Conservation (phyloP, 2,888 invertebrate species). For the Automeris io region DNA sequence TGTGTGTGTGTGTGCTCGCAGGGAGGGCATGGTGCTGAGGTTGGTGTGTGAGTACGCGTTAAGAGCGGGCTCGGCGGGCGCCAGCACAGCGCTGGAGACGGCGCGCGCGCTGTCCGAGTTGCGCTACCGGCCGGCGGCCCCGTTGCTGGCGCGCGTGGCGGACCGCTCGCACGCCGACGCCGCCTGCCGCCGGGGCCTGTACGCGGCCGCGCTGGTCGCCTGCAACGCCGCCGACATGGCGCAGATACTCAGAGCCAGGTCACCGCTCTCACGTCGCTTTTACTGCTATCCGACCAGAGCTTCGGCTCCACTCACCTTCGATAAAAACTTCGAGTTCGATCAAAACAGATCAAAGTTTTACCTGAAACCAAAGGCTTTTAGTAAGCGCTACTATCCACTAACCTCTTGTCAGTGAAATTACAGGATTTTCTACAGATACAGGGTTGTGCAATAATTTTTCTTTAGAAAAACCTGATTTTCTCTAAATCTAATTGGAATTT, state of each 20-base stretch:
- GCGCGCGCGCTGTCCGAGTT: slow-evolving; percentile 41
- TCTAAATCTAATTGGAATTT: no score
- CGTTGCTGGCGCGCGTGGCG: slow-evolving; percentile 36
- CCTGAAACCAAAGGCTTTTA: no score
- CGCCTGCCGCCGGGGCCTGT: slow-evolving; percentile 29
- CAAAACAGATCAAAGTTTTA: no score
- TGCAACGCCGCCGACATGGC: slow-evolving; percentile 24
- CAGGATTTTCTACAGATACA: no score
- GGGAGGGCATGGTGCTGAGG: slow-evolving; percentile 48
- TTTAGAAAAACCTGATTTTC: no score
- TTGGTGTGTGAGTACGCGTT: slow-evolving; percentile 33
- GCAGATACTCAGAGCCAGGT: slow-evolving; percentile 36
- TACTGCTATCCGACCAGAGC: no score
- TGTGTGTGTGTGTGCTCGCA: slow-evolving; percentile 13
- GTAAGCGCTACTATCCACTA: no score
- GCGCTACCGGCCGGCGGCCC: slow-evolving; percentile 32
- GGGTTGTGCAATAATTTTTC: no score
- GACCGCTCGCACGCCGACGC: slow-evolving; percentile 36
- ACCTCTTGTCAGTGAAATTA: no score
- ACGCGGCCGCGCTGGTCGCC: slow-evolving; percentile 43
- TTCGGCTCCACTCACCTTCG: no score
- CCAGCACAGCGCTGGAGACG: slow-evolving; percentile 29
- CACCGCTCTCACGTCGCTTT: not conserved
- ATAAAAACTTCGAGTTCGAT: no score
- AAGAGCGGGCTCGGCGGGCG: slow-evolving; percentile 27